Evolutionary conservation across 2,888 invertebrate genomes (phyloP), one percentile per base, ranked within the genome.

Genomic region (Himalopsyche japonica): DNA sequence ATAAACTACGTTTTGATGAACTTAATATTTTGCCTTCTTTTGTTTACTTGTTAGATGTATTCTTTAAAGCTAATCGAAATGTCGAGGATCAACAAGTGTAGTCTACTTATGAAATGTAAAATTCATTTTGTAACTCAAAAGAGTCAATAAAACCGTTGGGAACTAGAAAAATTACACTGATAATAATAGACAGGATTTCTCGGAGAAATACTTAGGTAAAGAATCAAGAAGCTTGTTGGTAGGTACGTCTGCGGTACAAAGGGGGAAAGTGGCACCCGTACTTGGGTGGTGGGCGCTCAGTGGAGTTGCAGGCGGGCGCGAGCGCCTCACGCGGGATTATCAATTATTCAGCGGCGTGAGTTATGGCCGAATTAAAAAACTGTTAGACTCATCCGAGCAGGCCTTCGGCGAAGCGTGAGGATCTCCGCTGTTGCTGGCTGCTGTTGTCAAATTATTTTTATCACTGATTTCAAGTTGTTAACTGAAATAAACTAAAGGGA

Each of bases 391-490:
- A 90, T 90, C 90, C 90, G 90, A 91, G 90, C 91, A 82, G 30
- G 64, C 48, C 64, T 78, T 49, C 76, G 12, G 78, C 79, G 81
- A 84, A 81, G 80, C 57, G 78, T 64, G 81, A 24, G 78, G 34
- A 57, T 57, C 57, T 57, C 57, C 79, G 98, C 90, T 98, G 98
- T 89, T 98, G 98, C 90, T 98, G 98, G 86, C 98, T 34, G 89
- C 98, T 98, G 57, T 43, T 57, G 57, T 57, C 57, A 57, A 57
- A 57, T 57, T 57, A 57, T 57, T 57, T 57, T 20, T 57, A 57
- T 8, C 57, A 57, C 57, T 57, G 57, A 57, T 57, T 57, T 57
- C 57, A n/a, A 57, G 57, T 57, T 57, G 57, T 57, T 57, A 57
- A 20, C 2, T 24, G 57, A 6, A 57, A 57, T 57, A 57, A n/a